Evolutionary conservation across 2,113 vertebrate genomes (phyloP).

Genomic region (Clinocottus analis): DNA sequence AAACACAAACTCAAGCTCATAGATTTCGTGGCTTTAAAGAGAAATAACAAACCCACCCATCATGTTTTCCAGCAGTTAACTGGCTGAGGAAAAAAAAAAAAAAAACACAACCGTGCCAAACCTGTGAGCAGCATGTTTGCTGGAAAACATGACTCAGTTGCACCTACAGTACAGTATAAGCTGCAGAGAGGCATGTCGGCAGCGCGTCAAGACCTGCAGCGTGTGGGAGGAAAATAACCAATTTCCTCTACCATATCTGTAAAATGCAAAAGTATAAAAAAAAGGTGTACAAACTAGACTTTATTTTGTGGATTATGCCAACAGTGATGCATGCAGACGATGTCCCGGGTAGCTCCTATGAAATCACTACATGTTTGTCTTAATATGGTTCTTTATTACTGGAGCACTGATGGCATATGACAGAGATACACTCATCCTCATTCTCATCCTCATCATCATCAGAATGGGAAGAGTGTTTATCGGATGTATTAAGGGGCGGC

Average conservation of each 20-base stretch:
- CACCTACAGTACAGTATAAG: conserved; percentile 34
- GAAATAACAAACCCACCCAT: conserved; percentile 55
- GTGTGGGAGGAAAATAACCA: neutral
- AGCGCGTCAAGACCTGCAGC: neutral
- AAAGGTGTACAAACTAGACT: neutral
- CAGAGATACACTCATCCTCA: no score
- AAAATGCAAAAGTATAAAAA: no score
- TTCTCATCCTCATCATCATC: no score
- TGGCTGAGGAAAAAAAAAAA: conserved; percentile 50
- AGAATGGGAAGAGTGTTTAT: no score
- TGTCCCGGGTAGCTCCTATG: no score
- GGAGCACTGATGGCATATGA: no score
- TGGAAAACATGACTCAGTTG: conserved; percentile 71
- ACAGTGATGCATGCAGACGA: no score
- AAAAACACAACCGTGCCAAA: conserved; percentile 33
- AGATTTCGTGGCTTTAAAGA: conserved; percentile 42
- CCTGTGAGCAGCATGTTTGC: conserved; percentile 47
- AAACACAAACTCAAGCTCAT: conserved; percentile 25
- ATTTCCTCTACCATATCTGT: neutral
- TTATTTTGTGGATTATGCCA: neutral
- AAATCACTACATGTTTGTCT: no score
- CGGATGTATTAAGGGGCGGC: no score
- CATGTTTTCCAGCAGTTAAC: conserved; percentile 71
- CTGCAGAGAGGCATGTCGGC: conserved; percentile 9
- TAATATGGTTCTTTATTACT: no score